Evolutionary conservation across 2,797 vertebrate species (phyloP).

Genomic region (Eupleurogrammus muticus): DNA sequence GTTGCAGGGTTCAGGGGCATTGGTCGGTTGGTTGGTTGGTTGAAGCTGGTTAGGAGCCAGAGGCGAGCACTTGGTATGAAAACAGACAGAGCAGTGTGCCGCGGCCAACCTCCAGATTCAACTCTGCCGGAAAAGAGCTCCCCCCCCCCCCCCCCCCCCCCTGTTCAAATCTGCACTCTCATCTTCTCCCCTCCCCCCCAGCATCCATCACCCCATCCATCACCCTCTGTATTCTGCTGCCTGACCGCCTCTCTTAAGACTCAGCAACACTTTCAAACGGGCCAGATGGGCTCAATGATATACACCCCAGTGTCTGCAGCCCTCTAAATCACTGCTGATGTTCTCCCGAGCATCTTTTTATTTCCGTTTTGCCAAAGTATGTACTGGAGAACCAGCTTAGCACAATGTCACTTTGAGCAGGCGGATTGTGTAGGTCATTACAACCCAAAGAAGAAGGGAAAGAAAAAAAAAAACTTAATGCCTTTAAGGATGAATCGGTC

Average conservation of each 20-base stretch:
- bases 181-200: slow-evolving; percentile 55
- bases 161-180: slow-evolving; percentile 74
- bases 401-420: slow-evolving; percentile 26
- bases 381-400: slow-evolving; percentile 21
- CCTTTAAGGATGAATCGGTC: slow-evolving; percentile 18
- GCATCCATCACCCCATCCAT: slow-evolving; percentile 56
- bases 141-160: slow-evolving; percentile 43
- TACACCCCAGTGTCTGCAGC: slow-evolving; percentile 41
- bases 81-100: slow-evolving; percentile 78
- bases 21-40: slow-evolving; percentile 29
- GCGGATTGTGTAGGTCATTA: slow-evolving; percentile 21
- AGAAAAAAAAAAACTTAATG: neutral
- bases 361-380: slow-evolving; percentile 34
- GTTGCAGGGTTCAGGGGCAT: slow-evolving; percentile 37
- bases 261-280: slow-evolving; percentile 65
- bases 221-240: slow-evolving; percentile 50
- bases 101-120: slow-evolving; percentile 75
- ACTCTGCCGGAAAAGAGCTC: slow-evolving; percentile 63
- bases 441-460: neutral
- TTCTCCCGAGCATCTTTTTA: slow-evolving; percentile 36
- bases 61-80: slow-evolving; percentile 66
- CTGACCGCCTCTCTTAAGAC: slow-evolving; percentile 59
- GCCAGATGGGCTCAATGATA: slow-evolving; percentile 70
- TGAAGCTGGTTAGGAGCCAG: slow-evolving; percentile 61
- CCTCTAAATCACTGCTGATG: slow-evolving; percentile 48